Conservation (phyloP, 37 sponge, comb jelly and placozoan genomes). For the Ephydatia muelleri region DNA sequence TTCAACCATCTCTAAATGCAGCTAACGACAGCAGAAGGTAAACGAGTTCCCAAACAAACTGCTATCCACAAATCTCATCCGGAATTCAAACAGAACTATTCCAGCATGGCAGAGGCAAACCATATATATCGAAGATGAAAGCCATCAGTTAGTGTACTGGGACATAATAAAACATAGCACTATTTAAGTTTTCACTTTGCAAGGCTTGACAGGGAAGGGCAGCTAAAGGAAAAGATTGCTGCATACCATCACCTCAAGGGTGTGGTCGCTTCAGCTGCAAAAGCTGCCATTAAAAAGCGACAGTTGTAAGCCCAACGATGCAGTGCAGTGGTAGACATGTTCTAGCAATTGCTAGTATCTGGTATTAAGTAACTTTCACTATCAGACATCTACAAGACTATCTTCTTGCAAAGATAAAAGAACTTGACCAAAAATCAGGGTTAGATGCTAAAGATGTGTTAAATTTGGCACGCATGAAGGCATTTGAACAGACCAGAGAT, state of each 20-base stretch:
- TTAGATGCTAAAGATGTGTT: conserved; percentile 31
- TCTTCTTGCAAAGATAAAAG: conserved; percentile 10
- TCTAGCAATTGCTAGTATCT: not conserved
- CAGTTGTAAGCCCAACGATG: conserved; percentile 13
- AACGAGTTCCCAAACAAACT: not conserved
- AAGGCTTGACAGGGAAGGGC: conserved; percentile 9
- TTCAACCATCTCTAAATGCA: not conserved
- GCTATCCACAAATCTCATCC: not conserved
- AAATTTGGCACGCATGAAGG: not conserved
- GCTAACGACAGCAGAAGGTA: not conserved
- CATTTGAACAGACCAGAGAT: not conserved
- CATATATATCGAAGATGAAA: not conserved
- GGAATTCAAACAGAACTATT: not conserved
- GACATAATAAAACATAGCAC: not conserved
- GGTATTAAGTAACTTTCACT: not conserved
- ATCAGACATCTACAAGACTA: conserved; percentile 14
- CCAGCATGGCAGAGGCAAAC: conserved; percentile 47
- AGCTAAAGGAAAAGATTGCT: conserved; percentile 13
- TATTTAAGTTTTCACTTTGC: not conserved
- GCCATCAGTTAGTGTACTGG: not conserved
- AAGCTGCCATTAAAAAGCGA: conserved; percentile 8
- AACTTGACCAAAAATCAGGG: conserved; percentile 1
- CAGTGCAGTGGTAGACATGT: not conserved
- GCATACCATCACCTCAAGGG: conserved; percentile 29
- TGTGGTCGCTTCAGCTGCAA: conserved; percentile 3